These are phyloP conservation scores for Pocota personata DNA, from an alignment of 2,888 invertebrate species.

Conservation along the genomic window DNA sequence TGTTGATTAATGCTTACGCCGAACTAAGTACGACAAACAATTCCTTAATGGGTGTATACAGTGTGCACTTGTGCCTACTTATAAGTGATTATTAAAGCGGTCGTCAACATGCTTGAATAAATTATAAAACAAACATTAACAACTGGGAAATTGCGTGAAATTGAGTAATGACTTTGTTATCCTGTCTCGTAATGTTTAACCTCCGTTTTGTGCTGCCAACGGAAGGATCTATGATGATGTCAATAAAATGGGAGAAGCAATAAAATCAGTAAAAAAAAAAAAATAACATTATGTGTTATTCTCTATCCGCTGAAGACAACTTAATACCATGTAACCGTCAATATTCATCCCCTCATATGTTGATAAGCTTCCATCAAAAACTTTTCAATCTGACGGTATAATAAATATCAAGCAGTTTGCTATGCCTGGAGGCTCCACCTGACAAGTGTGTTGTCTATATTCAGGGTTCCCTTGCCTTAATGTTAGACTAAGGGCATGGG, in stretches of 20 bases:
- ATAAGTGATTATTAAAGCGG: conserved; percentile 38
- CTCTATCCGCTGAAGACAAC: background rate
- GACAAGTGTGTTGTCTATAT: conserved; percentile 17
- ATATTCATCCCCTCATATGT: background rate
- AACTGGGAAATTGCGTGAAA: conserved; percentile 48
- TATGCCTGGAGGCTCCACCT: conserved; percentile 10
- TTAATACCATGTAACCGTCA: conserved; percentile 8
- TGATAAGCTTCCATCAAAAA: conserved; percentile 51
- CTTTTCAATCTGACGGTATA: conserved; percentile 29
- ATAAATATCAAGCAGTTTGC: conserved; percentile 45
- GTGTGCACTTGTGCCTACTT: background rate
- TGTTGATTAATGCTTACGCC: conserved; percentile 46
- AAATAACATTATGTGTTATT: background rate
- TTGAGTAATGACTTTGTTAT: conserved; percentile 30
- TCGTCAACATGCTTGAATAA: conserved; percentile 39
- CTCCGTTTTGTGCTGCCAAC: background rate
- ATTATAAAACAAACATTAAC: conserved; percentile 50
- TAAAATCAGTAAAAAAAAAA: background rate
- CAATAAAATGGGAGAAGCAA: background rate
- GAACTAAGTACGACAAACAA: conserved; percentile 34
- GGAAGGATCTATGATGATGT: background rate
- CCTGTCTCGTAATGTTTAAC: background rate
- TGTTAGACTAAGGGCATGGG: background rate
- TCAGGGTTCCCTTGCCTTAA: background rate
- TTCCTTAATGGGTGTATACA: conserved; percentile 12